A percentile compares a stretch with the other conserved stretches of the same genome.
Conservation (phyloP, 2,113 vertebrate genomes). For the Aphyosemion australe region DNA sequence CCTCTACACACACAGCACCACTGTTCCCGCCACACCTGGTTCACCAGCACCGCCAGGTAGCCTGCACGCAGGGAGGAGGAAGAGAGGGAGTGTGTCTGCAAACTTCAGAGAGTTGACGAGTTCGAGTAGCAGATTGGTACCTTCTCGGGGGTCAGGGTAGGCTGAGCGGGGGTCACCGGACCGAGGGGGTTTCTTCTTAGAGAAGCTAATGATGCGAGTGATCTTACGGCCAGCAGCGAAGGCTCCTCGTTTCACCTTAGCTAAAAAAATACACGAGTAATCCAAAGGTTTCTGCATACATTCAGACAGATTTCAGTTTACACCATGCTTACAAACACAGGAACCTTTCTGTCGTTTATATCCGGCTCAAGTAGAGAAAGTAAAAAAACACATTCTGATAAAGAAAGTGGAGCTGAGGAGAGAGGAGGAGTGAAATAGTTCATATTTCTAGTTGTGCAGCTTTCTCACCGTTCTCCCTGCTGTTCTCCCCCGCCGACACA, state of each 20-base stretch:
- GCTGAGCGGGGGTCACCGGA: slow-evolving; percentile 79
- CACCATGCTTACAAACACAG: background rate
- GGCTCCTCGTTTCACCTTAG: slow-evolving; percentile 88
- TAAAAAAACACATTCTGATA: background rate
- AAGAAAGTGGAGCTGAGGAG: background rate
- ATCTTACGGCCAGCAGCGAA: slow-evolving; percentile 94
- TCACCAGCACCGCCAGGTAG: slow-evolving; percentile 88
- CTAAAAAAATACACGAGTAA: slow-evolving; percentile 58
- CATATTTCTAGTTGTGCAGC: background rate
- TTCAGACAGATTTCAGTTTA: background rate
- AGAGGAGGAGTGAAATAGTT: background rate
- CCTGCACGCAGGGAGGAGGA: slow-evolving; percentile 69
- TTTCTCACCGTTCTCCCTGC: slow-evolving; percentile 84
- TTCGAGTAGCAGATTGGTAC: slow-evolving; percentile 59
- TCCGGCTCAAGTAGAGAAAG: background rate
- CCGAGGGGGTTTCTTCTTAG: slow-evolving; percentile 89
- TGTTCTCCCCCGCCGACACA: slow-evolving; percentile 75
- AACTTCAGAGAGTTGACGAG: background rate
- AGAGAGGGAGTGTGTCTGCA: background rate
- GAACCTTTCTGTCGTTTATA: background rate
- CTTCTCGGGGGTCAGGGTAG: slow-evolving; percentile 87
- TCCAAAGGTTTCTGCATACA: background rate
- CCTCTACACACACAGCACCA: slow-evolving; percentile 90
- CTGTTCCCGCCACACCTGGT: slow-evolving; percentile 93
- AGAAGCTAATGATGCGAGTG: slow-evolving; percentile 96